These are phyloP conservation scores for Pyrrhosoma nymphula DNA, from an alignment of 2,888 invertebrate genomes.

Conservation along the genomic window DNA sequence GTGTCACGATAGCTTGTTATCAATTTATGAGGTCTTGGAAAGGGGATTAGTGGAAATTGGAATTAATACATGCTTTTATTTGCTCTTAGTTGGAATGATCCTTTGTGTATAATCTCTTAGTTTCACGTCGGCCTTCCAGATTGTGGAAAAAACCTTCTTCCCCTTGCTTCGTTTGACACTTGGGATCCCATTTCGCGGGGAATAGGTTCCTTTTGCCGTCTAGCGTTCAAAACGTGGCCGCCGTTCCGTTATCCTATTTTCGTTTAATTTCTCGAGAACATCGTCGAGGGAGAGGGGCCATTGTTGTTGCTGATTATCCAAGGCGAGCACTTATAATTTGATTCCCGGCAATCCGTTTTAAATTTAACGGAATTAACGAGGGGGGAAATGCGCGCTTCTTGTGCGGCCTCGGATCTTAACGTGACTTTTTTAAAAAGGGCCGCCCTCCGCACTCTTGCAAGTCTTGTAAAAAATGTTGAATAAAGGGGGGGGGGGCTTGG, in stretches of 20 bases:
- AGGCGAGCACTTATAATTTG: conserved; percentile 16
- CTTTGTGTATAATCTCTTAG: not conserved
- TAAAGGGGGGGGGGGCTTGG: not conserved
- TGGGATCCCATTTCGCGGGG: not conserved
- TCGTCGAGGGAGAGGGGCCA: not conserved
- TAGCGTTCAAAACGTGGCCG: not conserved
- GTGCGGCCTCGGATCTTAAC: conserved; percentile 26
- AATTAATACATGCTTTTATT: not conserved
- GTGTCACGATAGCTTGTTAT: no score
- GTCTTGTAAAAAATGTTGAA: not conserved
- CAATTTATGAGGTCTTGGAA: no score
- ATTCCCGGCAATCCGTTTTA: conserved; percentile 23
- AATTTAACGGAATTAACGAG: conserved; percentile 35
- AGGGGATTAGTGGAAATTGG: no score
- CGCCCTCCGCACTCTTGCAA: not conserved
- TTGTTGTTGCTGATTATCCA: not conserved
- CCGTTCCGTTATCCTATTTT: conserved; percentile 5
- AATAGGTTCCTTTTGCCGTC: not conserved
- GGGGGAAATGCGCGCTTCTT: not conserved
- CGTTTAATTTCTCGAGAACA: conserved; percentile 9
- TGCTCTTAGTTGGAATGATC: not conserved
- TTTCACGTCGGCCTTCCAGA: not conserved
- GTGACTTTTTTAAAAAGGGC: not conserved
- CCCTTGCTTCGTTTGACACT: not conserved
- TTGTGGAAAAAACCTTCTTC: not conserved